Evolutionary conservation across 2,113 vertebrate species (phyloP).

Genomic region (Nycticorax nycticorax): DNA sequence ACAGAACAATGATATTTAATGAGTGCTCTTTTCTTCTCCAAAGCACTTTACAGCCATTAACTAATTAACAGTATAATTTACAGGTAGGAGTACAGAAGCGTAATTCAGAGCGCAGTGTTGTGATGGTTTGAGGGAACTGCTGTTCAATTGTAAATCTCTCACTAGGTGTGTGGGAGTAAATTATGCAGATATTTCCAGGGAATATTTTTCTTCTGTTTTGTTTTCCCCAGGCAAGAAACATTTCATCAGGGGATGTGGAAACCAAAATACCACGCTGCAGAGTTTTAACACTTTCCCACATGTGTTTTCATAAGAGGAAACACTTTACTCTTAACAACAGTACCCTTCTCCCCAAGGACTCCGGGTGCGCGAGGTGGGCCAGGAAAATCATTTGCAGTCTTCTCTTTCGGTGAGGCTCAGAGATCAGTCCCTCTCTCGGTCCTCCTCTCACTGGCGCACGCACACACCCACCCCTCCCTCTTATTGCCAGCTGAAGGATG

Average conservation of each 20-base stretch:
- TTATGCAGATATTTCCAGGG: conserved; percentile 59
- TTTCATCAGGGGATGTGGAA: conserved; percentile 50
- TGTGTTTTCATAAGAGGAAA: conserved; percentile 35
- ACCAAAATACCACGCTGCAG: conserved; percentile 10
- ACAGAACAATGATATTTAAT: conserved; percentile 49
- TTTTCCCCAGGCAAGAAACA: conserved; percentile 51
- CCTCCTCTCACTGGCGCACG: neutral
- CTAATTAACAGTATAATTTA: conserved; percentile 64
- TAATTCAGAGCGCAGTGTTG: conserved; percentile 4
- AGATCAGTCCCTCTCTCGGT: neutral
- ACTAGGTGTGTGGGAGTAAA: conserved; percentile 50
- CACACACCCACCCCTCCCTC: neutral
- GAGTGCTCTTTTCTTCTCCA: conserved; percentile 49
- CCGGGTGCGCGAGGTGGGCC: neutral
- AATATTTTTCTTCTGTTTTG: conserved; percentile 54
- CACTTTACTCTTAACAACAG: neutral
- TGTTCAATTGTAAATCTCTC: conserved; percentile 61
- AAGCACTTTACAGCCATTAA: conserved; percentile 56
- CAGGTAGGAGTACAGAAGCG: conserved; percentile 33
- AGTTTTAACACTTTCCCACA: conserved; percentile 45
- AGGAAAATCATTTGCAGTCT: neutral
- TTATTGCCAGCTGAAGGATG: neutral
- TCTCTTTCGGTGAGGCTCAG: neutral
- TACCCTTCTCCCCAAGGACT: neutral
- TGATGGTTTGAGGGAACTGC: conserved; percentile 25